Base-by-base conservation (phyloP, 2,888 invertebrate genomes). In the Danaus chrysippus region DNA sequence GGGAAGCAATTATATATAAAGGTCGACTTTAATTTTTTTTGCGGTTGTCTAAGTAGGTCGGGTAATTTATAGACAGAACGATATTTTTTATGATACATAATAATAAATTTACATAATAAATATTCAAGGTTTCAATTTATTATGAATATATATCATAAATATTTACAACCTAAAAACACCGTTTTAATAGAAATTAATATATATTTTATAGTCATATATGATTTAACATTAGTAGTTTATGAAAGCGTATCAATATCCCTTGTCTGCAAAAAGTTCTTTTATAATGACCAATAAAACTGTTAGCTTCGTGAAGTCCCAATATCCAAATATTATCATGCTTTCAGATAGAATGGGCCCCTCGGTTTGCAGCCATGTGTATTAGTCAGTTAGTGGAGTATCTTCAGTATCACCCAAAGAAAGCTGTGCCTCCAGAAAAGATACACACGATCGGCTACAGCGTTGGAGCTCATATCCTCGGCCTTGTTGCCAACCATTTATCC, bases 361-460 rank as follows among this genome's bases (percentile, higher is more conserved):
- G 93, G 1, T 93, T 93, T 66, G 93, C 93, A 1, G 92, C 92
- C 13, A 92, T 95, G 73, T 97, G 97, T 80, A 94, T 96, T 71
- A 94, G 96, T 8, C 96, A 97, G 78, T 83, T 97, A 73, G 93
- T 96, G 54, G 94, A 94, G 76, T 97, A 96, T 76, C 82, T 97
- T 68, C 94, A 94, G 62, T 92, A 93, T 62, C 96, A 96, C 85
- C 96, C 96, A 0, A 75, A 76, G 60, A 93, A 96, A 70, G 93
- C 96, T 0, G 93, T 95, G 0, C 92, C 91, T 41, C 95, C 96
- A 0, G 95, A 96, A 76, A 92, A 93, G 64, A 80, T 96, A 43
- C 97, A 97, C 79, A 92, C 96, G 1, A 94, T 97, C 62, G 97
- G 97, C 0, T 97, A 96, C 85, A 96, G 96, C 79, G 95, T 96